Evolutionary conservation across 2,797 vertebrate species (phyloP), one percentile per base, ranked within the genome.

Genomic region (Thalassophryne amazonica): DNA sequence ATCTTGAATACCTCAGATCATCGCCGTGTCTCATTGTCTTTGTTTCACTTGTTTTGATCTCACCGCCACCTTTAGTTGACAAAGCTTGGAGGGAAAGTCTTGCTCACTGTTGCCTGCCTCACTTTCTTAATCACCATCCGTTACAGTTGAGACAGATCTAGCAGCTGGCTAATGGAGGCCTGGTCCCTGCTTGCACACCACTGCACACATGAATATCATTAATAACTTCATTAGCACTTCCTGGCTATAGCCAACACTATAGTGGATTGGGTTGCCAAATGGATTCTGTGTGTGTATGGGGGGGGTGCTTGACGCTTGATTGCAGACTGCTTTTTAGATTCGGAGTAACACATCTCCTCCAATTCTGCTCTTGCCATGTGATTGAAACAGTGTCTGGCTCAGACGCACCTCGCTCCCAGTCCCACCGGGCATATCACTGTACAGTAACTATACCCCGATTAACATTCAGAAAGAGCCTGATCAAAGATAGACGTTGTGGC

Each of bases 221-320:
- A 85, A 84, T 84, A 84, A 73, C 66, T 88, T 81, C 69, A 84
- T 89, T 85, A 82, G 73, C 78, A 62, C 80, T 83, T 76, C 74
- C 67, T 83, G 56, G 64, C 69, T 58, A 38, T 60, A 46, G 69
- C 69, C 61, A 71, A 61, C 59, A 49, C 70, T 54, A 54, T 53
- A 39, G 52, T 49, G 54, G 60, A 69, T 39, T 60, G 59, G 47
- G 57, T 57, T 78, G 64, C 73, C 51, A 56, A 39, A 35, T 71
- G 41, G 57, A 48, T 50, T 60, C 42, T 62, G 28, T 33, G 28
- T 57, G n/a, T 56, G 48, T 58, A 47, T 40, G 11, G 23, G 43
- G 43, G 24, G 25, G 15, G 21, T 21, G 47, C 58, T 53, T 60
- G 57, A 74, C 47, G 69, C 71, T 59, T 86, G 78, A 81, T 83